These are phyloP conservation scores for Enteromius mattozi DNA, from an alignment of 2,797 vertebrate genomes.

Conservation along the genomic window DNA sequence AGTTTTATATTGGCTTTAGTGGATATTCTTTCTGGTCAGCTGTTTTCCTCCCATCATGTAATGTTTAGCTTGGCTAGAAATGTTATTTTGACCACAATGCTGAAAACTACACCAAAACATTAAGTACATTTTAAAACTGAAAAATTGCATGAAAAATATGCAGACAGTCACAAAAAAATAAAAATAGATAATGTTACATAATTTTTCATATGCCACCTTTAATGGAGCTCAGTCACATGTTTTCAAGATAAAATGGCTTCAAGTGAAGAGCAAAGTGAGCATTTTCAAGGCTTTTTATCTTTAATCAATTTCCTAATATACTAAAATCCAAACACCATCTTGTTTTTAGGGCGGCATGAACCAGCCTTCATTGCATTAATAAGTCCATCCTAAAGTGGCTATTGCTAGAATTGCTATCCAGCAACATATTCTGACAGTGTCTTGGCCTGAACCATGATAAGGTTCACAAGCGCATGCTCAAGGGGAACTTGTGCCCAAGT, in stretches of 20 bases:
- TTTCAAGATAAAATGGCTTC: background rate
- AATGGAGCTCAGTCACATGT: background rate
- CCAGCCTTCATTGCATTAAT: background rate
- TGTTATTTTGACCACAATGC: slow-evolving; percentile 6
- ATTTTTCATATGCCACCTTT: background rate
- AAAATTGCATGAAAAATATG: background rate
- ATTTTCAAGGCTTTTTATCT: background rate
- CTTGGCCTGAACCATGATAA: slow-evolving; percentile 46
- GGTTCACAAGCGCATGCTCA: slow-evolving; percentile 53
- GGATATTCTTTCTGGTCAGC: background rate
- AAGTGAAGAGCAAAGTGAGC: too few species aligned
- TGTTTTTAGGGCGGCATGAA: background rate
- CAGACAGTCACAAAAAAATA: background rate
- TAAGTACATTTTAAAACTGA: background rate
- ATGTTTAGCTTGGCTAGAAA: background rate
- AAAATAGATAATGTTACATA: background rate
- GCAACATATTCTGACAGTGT: slow-evolving; percentile 26
- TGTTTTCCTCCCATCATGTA: background rate
- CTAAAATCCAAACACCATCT: background rate
- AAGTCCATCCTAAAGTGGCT: background rate
- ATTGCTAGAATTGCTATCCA: background rate
- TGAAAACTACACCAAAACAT: background rate
- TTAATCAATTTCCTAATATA: background rate
- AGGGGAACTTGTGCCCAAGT: slow-evolving; percentile 55
- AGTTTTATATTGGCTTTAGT: slow-evolving; percentile 22